Evolutionary conservation across 2,113 vertebrate species (phyloP), one percentile per base, ranked within the genome.

Genomic region (Oenanthe melanoleuca): DNA sequence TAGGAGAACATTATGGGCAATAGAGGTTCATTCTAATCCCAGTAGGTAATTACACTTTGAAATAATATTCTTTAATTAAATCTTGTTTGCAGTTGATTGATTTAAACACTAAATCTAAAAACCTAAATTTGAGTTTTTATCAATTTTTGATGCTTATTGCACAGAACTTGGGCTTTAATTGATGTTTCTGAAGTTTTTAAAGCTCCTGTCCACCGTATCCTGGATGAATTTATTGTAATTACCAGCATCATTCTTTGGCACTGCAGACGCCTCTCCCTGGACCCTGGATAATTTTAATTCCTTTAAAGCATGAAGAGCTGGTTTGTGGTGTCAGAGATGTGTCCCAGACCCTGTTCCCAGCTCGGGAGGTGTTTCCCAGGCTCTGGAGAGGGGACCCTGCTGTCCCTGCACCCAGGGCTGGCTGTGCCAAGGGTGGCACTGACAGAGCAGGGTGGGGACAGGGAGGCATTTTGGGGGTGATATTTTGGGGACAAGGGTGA

Each of bases 21-120:
- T 99, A 97, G 98, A 99, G 98, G 98, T 99, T 99, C 98, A 99
- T 99, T 99, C 99, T 99, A 99, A 99, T 99, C 98, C 99, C 98
- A 99, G 98, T 99, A 99, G 99, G 99, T 99, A 99, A 99, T 99
- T 99, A 99, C 98, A 99, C 98, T 99, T 99, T 99, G 98, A 99
- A 99, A 99, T 99, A 98, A 99, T 99, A 99, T 99, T 98, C 98
- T 98, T 98, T 99, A 99, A 99, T 99, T 99, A 99, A 99, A 99
- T 99, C 98, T 98, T 98, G 98, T 99, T 99, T 99, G 99, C 98
- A 99, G 98, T 99, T 99, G 99, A 99, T 99, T 99, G 98, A 99
- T 99, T 99, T 99, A 99, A 99, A 99, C 98, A 98, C 98, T 98
- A 97, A 98, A 98, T 99, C 98, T 98, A 98, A 98, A 98, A 98